Base-by-base conservation (phyloP, 2,113 vertebrate species). In the Tetraodon nigroviridis region DNA sequence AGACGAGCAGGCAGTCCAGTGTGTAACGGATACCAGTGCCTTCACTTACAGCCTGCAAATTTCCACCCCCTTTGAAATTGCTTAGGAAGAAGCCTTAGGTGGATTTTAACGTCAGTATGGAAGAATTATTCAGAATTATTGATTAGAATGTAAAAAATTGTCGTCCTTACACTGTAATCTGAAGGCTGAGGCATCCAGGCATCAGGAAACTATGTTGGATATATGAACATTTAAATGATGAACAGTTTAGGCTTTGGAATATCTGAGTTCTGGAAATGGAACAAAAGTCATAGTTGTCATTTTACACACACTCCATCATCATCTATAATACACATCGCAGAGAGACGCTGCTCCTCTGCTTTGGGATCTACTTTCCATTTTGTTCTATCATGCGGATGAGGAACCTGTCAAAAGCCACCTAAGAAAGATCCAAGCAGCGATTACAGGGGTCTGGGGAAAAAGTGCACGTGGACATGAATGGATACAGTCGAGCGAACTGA, bases 1-100 rank as follows among this genome's bases (percentile, higher is more conserved):
- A 45, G 53, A 75, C 69, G 68, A 80, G 64, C 71, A 67, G 67
- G 73, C 60, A 62, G 64, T 61, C 50, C 55, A 59, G 63, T 66
- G 71, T 64, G 71, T 64, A 76, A 55, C 51, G 70, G 57, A 79
- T 71, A 61, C 73, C 58, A 89, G 89, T 89, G 89, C 88, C 88
- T 90, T 90, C 69, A 79, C 67, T 37, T 73, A 67, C 72, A 81
- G 71, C 73, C 71, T 49, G 55, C 53, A 56, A 46, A 41, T 42
- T 18, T 37, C 16, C 19, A 13, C 55, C 49, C 48, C 7, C 56
- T 56, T 68, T 44, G 21, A 55, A 11, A 65, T 46, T 27, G 15
- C 56, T 62, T 62, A 48, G 22, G 16, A 41, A 40, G 32, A 55
- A 61, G 59, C 61, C 21, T 63, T 17, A 21, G 32, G 32, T 37